Conservation (phyloP, 2,113 vertebrate genomes). For the Heterotilapia buettikoferi region DNA sequence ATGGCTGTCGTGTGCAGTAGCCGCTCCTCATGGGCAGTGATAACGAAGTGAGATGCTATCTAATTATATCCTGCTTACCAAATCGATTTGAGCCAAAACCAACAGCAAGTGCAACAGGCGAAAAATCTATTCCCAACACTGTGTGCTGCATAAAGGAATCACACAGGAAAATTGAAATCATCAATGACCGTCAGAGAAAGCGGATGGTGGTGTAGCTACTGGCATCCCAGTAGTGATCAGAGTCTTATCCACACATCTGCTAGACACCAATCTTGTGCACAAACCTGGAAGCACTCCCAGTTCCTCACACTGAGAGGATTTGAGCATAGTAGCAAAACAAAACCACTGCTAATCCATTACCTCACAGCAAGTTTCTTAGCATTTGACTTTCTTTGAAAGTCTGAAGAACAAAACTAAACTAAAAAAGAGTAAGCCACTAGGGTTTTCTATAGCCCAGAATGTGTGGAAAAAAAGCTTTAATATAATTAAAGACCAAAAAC, state of each 20-base stretch:
- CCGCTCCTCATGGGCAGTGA: constrained; percentile 25
- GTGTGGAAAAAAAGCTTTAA: background rate
- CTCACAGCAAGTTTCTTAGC: background rate
- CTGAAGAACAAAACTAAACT: background rate
- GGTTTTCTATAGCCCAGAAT: background rate
- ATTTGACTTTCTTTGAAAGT: constrained; percentile 7
- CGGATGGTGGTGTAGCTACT: constrained; percentile 20
- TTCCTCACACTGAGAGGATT: background rate
- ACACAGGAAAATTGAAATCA: constrained; percentile 52
- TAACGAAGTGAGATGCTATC: constrained; percentile 39
- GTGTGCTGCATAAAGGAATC: constrained; percentile 30
- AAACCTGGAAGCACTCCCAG: constrained; percentile 53
- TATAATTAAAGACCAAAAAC: background rate
- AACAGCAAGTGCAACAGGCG: constrained; percentile 48
- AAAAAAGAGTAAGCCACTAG: background rate
- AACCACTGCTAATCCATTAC: constrained; percentile 41
- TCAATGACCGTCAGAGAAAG: constrained; percentile 51
- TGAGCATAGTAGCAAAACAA: constrained; percentile 26
- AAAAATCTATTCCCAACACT: constrained; percentile 52
- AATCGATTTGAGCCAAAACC: constrained; percentile 63
- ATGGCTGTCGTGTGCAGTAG: background rate
- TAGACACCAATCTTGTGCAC: constrained; percentile 32
- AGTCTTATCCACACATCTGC: constrained; percentile 48
- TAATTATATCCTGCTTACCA: constrained; percentile 59
- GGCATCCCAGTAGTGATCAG: constrained; percentile 31